These are phyloP conservation scores for Andrena dorsata DNA, from an alignment of 2,888 invertebrate genomes.

Conservation along the genomic window DNA sequence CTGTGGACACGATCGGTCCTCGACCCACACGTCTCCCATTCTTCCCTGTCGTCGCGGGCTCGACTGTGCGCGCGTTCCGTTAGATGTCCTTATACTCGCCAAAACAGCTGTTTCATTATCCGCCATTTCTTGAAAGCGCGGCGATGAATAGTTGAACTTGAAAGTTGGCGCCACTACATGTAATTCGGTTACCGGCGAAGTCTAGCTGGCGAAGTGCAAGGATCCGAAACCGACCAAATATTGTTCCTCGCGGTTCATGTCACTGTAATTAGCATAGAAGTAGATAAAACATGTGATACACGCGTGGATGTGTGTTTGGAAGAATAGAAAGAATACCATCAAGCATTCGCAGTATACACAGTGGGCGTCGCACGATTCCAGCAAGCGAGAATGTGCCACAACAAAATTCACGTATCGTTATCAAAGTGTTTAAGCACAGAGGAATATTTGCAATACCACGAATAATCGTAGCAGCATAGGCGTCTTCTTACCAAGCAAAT, in stretches of 20 bases:
- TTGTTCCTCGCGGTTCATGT: neutral
- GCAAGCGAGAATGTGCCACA: too few species aligned
- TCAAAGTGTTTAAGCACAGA: too few species aligned
- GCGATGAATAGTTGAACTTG: conserved; percentile 41
- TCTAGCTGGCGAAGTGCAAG: neutral
- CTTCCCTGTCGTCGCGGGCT: conserved; percentile 61
- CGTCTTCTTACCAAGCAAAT: too few species aligned
- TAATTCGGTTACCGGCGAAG: neutral
- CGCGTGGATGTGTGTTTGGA: too few species aligned
- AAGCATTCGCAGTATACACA: too few species aligned
- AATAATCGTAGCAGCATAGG: too few species aligned
- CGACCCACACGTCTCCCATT: conserved; percentile 60
- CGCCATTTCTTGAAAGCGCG: conserved; percentile 58
- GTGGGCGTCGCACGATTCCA: too few species aligned
- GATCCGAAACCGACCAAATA: neutral
- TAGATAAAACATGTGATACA: neutral
- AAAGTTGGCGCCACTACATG: conserved; percentile 44
- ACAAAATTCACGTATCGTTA: too few species aligned
- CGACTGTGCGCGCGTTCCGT: conserved; percentile 72
- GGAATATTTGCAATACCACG: too few species aligned
- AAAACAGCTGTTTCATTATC: conserved; percentile 75
- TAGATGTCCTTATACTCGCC: conserved; percentile 68
- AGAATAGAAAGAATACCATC: too few species aligned
- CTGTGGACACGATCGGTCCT: conserved; percentile 55
- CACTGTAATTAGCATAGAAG: neutral